Percentiles rank a stretch among this genome's conserved stretches.
Evolutionary conservation across 64 coral and sea anemone species (phyloP).

Genomic region (Actinia tenebrosa): DNA sequence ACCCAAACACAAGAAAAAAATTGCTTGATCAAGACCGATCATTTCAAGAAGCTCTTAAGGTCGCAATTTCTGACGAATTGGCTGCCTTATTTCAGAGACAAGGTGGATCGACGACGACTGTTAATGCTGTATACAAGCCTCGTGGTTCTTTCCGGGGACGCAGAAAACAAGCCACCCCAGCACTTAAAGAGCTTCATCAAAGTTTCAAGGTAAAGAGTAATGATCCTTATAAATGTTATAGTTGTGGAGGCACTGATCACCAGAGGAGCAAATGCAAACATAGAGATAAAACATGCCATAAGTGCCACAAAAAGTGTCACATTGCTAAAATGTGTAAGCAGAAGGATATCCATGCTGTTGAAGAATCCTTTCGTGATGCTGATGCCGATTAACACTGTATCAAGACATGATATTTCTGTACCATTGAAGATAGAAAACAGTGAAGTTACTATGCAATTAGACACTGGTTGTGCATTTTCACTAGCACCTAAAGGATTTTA

Average conservation of each 20-base stretch:
- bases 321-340: constrained; percentile 32
- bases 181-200: background rate
- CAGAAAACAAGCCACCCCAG: background rate
- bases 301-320: constrained; percentile 35
- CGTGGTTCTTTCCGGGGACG: background rate
- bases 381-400: background rate
- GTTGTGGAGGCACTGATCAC: constrained; percentile 46
- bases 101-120: background rate
- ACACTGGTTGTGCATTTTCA: background rate
- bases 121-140: background rate
- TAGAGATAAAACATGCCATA: constrained; percentile 13
- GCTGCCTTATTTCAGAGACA: constrained; percentile 28
- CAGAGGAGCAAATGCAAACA: constrained; percentile 36
- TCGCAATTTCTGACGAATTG: constrained; percentile 55
- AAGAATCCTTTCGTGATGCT: background rate
- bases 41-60: constrained; percentile 25
- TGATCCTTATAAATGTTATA: constrained; percentile 38
- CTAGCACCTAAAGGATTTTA: constrained; percentile 24
- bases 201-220: background rate
- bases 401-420: background rate
- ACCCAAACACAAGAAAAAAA: constrained; percentile 40
- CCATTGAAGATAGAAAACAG: background rate
- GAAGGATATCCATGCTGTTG: constrained; percentile 29
- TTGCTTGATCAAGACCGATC: constrained; percentile 40
- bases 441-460: constrained; percentile 4